Base-by-base conservation (phyloP, 2,797 vertebrate genomes). In the Chelon labrosus region DNA sequence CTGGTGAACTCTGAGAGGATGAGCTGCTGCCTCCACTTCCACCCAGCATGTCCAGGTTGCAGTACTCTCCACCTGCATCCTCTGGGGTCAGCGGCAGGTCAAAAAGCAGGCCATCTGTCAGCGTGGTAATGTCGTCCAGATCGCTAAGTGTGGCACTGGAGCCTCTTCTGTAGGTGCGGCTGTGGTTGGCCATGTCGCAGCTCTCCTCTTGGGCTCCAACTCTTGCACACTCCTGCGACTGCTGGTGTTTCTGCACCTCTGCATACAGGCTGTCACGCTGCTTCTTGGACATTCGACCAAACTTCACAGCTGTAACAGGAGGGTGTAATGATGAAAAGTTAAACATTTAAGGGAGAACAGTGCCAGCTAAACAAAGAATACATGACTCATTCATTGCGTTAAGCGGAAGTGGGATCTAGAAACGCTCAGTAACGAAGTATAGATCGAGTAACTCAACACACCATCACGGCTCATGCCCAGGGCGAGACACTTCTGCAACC, bases 241-340 rank as follows among this genome's bases (percentile, higher is more conserved):
- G 96, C 80, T 97, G 97, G 86, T 97, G 97, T 71, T 96, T 97
- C 93, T 98, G 96, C 62, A 98, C 97, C 90, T 98, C 97, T 0
- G 97, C 97, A 0, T 97, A 97, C 44, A 98, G 93, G 82, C 95
- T 97, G 93, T 97, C 97, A 0, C 97, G 94, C 88, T 97, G 97
- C 89, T 97, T 97, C 89, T 98, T 97, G 1, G 97, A 97, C 97
- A 98, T 98, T 57, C 97, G 95, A 39, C 97, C 97, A 1, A 98
- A 98, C 83, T 98, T 98, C 78, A 98, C 97, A 1, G 97, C 97
- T 98, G 88, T 2, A 12, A 61, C 0, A 25, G 35, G 19, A 65
- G 17, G 2, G 58, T n/a, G n/a, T 3, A 38, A 61, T 37, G 4
- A 57, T 2, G 25, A 63, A 58, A 65, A 56, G 41, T 0, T 35